Conservation (phyloP, 2,113 vertebrate genomes). For the Gymnobelideus leadbeateri region DNA sequence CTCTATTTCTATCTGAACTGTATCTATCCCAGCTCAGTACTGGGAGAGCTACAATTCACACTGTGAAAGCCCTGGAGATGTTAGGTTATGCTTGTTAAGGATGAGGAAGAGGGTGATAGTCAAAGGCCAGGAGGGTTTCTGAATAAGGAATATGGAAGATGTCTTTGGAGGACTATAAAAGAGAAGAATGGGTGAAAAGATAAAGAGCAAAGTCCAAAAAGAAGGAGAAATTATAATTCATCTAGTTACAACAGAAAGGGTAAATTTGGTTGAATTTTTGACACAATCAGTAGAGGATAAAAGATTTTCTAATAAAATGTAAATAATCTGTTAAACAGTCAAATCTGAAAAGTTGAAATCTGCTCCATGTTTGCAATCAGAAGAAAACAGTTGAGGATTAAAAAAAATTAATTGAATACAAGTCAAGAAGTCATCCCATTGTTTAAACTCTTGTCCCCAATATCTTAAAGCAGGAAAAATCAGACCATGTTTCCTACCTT, state of each 20-base stretch:
- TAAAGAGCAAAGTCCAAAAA: not conserved
- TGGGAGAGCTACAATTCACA: not conserved
- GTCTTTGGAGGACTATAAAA: not conserved
- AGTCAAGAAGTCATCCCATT: not conserved
- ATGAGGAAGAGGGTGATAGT: not conserved
- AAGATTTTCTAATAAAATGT: not conserved
- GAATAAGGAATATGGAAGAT: not conserved
- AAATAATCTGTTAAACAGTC: not conserved
- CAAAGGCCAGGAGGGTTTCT: not conserved
- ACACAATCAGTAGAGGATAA: not conserved
- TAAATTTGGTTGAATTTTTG: not conserved
- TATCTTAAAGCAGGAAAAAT: not conserved
- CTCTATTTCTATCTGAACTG: not conserved
- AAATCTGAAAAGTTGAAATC: not conserved
- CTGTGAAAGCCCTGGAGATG: not conserved
- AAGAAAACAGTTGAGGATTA: not conserved
- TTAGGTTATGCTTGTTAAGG: not conserved
- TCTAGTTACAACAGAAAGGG: too few species aligned
- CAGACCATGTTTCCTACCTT: not conserved
- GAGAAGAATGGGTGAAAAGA: not conserved
- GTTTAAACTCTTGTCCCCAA: not conserved
- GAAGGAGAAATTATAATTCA: not conserved
- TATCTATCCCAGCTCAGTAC: not conserved
- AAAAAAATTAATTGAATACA: not conserved
- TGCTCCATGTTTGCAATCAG: not conserved